Evolutionary conservation across 2,888 invertebrate genomes (phyloP).

Genomic region (Drosophila rellima): DNA sequence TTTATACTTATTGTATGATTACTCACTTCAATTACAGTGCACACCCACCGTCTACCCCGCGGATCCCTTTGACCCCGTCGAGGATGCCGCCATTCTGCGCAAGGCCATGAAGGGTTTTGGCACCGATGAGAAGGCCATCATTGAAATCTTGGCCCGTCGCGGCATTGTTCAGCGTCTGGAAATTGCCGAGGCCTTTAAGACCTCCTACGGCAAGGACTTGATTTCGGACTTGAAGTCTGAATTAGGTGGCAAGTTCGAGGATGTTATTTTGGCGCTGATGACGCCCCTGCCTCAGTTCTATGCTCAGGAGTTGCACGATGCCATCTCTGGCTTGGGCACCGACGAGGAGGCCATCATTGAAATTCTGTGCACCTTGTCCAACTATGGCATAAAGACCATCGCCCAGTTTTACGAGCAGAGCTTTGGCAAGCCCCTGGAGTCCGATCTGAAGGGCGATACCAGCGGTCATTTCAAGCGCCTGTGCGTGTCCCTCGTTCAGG

Average conservation of each 20-base stretch:
- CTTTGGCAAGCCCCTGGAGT: conserved; percentile 92
- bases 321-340: conserved; percentile 94
- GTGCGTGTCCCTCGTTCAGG: conserved; percentile 94
- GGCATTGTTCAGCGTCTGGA: conserved; percentile 96
- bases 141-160: conserved; percentile 94
- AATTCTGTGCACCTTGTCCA: conserved; percentile 95
- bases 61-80: conserved; percentile 93
- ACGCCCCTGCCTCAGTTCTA: conserved; percentile 95
- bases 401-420: conserved; percentile 94
- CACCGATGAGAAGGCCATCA: conserved; percentile 96
- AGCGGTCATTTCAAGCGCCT: conserved; percentile 98
- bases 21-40: conserved; percentile 87
- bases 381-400: conserved; percentile 94
- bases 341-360: conserved; percentile 97
- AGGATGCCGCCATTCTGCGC: conserved; percentile 93
- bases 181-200: conserved; percentile 96
- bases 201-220: conserved; percentile 95
- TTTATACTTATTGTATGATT: neutral
- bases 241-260: conserved; percentile 95
- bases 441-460: conserved; percentile 95
- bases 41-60: conserved; percentile 95
- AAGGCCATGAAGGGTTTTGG: conserved; percentile 98
- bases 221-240: conserved; percentile 95
- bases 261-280: conserved; percentile 95
- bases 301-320: conserved; percentile 95